Evolutionary conservation across 2,888 invertebrate species (phyloP), one percentile per base, ranked within the genome.

Genomic region (Drosophila ustulata): DNA sequence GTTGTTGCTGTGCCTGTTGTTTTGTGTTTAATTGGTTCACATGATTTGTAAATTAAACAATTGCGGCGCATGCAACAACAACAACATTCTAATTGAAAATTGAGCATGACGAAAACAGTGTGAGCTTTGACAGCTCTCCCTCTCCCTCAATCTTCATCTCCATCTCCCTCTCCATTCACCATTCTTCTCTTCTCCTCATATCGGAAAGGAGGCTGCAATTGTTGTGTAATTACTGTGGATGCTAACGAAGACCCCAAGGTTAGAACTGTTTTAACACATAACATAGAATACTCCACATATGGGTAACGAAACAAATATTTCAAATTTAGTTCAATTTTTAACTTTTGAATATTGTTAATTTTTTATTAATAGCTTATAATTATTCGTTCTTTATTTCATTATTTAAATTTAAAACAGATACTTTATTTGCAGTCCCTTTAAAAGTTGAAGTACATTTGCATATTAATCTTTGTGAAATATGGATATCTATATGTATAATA

Each of bases 41-140:
- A 86, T 89, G 89, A 90, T 90, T 90, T 90, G 90, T 90, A 91
- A 90, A 90, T 90, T 91, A 91, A 90, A 91, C 89, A 90, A 90
- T 85, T 88, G 80, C 67, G 87, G 82, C 87, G 74, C 71, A 78
- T 70, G 78, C 66, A 77, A 65, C 77, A 63, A 49, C 32, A 50
- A 37, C 56, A 57, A 47, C 43, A 47, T 89, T 85, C 87, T 88
- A 89, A 85, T 85, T 85, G 85, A 89, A 85, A 89, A 89, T 68
- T 77, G 83, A 79, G 72, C 83, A 88, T 83, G 82, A 78, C 80
- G 76, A 73, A 68, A 75, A 71, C 85, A 64, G 66, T 87, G 74
- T 82, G 84, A 80, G 87, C 75, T 86, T 78, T 88, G 86, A 88
- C 88, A 87, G 86, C 82, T 82, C 53, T 23, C 25, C 25, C n/a